A percentile compares a stretch with the other conserved stretches of the same genome.
Evolutionary conservation across 2,797 vertebrate genomes (phyloP).

Genomic region (Crypturellus tataupa): DNA sequence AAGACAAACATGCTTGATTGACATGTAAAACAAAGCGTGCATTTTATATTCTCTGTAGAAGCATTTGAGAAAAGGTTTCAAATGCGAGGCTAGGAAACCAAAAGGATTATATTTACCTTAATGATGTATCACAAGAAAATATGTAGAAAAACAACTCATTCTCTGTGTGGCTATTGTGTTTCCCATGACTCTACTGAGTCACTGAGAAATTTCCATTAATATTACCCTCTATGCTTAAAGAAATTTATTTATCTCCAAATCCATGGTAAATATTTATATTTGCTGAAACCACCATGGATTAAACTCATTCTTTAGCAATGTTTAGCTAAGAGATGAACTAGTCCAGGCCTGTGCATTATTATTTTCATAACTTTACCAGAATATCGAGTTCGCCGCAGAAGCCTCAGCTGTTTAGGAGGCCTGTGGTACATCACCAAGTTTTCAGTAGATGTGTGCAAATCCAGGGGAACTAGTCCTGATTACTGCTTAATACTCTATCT

Average conservation of each 20-base stretch:
- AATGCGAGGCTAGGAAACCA: constrained; percentile 43
- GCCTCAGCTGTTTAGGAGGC: neutral
- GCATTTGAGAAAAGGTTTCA: constrained; percentile 33
- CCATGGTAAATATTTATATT: constrained; percentile 56
- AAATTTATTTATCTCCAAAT: constrained; percentile 48
- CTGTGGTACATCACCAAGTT: neutral
- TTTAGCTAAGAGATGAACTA: constrained; percentile 31
- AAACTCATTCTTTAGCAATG: constrained; percentile 30
- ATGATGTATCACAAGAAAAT: constrained; percentile 58
- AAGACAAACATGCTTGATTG: neutral
- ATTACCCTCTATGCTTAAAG: neutral
- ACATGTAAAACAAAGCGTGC: neutral
- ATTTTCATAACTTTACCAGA: constrained; percentile 34
- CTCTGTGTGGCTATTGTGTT: constrained; percentile 23
- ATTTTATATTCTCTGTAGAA: constrained; percentile 28
- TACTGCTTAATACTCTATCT: neutral
- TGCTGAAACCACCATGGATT: constrained; percentile 37
- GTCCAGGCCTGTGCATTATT: constrained; percentile 14
- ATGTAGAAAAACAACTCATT: constrained; percentile 57
- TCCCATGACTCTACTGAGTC: constrained; percentile 41
- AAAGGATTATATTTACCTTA: constrained; percentile 64
- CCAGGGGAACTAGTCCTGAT: neutral
- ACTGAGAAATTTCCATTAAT: constrained; percentile 28
- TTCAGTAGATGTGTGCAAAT: neutral
- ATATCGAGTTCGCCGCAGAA: neutral